These are phyloP conservation scores for Botia kubotai DNA, from an alignment of 2,797 vertebrate species.

Conservation along the genomic window DNA sequence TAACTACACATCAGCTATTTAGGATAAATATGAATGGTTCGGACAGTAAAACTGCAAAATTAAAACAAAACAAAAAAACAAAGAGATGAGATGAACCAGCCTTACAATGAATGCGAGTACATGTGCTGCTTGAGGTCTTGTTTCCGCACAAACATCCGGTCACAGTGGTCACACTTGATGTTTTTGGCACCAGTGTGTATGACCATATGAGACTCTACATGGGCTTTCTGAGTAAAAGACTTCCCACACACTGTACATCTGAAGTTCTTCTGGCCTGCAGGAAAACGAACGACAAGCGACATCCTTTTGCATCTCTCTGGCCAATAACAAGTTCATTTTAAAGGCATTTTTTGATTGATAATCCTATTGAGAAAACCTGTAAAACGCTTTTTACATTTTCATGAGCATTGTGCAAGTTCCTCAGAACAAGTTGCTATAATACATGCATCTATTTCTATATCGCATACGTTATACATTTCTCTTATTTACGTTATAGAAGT, in stretches of 20 bases:
- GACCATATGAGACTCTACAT: constrained; percentile 95
- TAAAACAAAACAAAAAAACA: too few relatives aligned
- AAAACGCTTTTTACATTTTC: too few relatives aligned
- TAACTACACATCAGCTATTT: not conserved
- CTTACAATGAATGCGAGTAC: constrained; percentile 94
- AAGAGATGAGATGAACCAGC: not conserved
- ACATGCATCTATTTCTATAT: too few relatives aligned
- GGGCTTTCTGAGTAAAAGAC: constrained; percentile 96
- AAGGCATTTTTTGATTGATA: too few relatives aligned
- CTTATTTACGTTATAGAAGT: too few relatives aligned
- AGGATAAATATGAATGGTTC: not conserved
- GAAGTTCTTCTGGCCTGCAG: constrained; percentile 95
- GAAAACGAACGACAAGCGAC: not conserved
- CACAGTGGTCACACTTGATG: constrained; percentile 95
- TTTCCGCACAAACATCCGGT: constrained; percentile 92
- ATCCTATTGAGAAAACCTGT: too few relatives aligned
- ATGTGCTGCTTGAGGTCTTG: constrained; percentile 97
- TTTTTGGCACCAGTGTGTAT: constrained; percentile 95
- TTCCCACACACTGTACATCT: constrained; percentile 92
- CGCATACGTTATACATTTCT: too few relatives aligned
- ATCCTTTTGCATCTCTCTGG: too few relatives aligned
- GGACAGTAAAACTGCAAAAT: too few relatives aligned
- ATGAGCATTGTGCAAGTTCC: too few relatives aligned
- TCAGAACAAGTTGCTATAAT: too few relatives aligned
- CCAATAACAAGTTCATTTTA: too few relatives aligned